Evolutionary conservation across 1,140 invertebrate species (phyloP).

Genomic region (Drosophila simulans): DNA sequence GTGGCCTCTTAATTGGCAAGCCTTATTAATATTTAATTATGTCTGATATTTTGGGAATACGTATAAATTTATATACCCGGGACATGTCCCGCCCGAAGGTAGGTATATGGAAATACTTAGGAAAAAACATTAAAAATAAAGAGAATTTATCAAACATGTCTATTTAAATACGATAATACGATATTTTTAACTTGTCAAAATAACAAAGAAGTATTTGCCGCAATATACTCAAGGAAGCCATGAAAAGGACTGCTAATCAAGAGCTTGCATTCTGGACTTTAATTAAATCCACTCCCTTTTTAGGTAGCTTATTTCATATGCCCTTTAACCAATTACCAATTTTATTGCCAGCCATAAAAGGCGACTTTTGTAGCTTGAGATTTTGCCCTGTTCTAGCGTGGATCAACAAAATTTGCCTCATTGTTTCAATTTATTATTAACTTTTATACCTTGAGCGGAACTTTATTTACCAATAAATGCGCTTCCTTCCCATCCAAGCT

Average conservation of each 20-base stretch:
- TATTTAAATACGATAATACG: too few relatives aligned
- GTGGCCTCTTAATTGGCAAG: slow-evolving; percentile 66
- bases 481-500: neutral
- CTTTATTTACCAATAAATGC: slow-evolving; percentile 81
- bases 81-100: too few relatives aligned
- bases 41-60: slow-evolving; percentile 31
- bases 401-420: slow-evolving; percentile 70
- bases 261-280: slow-evolving; percentile 52
- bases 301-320: slow-evolving; percentile 56
- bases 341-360: slow-evolving; percentile 72
- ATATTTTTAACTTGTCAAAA: too few relatives aligned
- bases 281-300: slow-evolving; percentile 64
- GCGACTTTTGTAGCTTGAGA: slow-evolving; percentile 47
- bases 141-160: too few relatives aligned
- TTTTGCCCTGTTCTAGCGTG: slow-evolving; percentile 17
- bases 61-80: too few relatives aligned
- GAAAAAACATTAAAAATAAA: too few relatives aligned
- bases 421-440: slow-evolving; percentile 83
- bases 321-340: slow-evolving; percentile 64
- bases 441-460: slow-evolving; percentile 65
- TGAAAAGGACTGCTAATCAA: slow-evolving; percentile 26
- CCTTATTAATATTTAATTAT: slow-evolving; percentile 79
- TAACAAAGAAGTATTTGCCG: too few relatives aligned
- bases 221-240: neutral
- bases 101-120: too few relatives aligned